Evolutionary conservation across 1,140 invertebrate species (phyloP), one percentile per base, ranked within the genome.

Genomic region (Maconellicoccus hirsutus): DNA sequence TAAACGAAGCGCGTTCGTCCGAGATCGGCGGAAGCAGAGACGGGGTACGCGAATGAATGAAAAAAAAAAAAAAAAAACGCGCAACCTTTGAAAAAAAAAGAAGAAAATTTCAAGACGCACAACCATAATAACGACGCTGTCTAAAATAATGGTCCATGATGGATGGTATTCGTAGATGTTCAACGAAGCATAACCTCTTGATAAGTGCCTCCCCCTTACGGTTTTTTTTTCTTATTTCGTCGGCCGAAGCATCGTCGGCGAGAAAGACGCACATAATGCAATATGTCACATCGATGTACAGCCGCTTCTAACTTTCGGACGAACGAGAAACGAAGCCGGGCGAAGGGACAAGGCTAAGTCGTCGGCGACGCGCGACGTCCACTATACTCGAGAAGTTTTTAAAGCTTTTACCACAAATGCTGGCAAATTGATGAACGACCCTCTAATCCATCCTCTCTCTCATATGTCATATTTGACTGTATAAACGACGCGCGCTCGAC

Each of bases 61-160:
- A 38, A 38, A 38, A 14, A 38, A 38, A 38, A 38, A 52, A 52
- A 14, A 16, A 52, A 14, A 52, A 14, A 19, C 42, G 2, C 3
- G n/a, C 10, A 52, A 52, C 6, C 42, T 16, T 52, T 52, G 4
- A 52, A 8, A 52, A 52, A 14, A 14, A 3, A 52, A 14, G n/a
- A 52, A 52, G 61, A 66, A 66, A 66, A 26, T 66, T 66, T 66
- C 61, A 26, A 66, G 61, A 25, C 61, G 25, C 22, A 66, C 25
- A 26, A 26, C 25, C 25, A 26, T 66, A 66, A 66, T 66, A 66
- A 66, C 61, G 61, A 66, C 19, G 7, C 61, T 23, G 22, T 25
- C 25, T 66, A 26, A 66, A 66, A 66, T 66, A 66, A 66, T 66
- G 61, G 61, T 66, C 61, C 61, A 66, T 66, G 61, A 66, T 66